Base-by-base conservation (phyloP, 1,140 invertebrate genomes). In the Cotesia glomerata region DNA sequence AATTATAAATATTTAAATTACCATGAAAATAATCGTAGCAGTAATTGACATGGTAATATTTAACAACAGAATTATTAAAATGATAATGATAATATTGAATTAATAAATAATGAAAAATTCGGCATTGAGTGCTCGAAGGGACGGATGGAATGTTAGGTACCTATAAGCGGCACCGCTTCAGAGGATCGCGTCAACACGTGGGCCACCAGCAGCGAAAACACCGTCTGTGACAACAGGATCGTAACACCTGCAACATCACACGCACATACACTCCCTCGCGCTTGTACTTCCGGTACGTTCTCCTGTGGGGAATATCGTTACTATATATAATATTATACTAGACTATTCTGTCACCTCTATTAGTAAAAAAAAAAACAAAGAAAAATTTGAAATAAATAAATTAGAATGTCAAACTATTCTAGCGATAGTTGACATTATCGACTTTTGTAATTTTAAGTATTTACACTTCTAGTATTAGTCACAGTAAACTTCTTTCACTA, bases 171-270 rank as follows among this genome's bases (percentile, higher is more conserved):
- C 86, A 99, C 93, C 84, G 97, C 96, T 87, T 99, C 97, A 85
- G 96, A 98, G 84, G 97, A 97, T 90, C 97, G 95, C 87, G 97
- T 98, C 89, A 98, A 97, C 85, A 97, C 93, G 92, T 97, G 92
- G 88, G 94, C 95, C 89, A 99, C 93, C 91, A 99, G 93, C 89
- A 99, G 91, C 89, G 98, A 97, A 92, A 99, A 99, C 89, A 99
- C 97, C 90, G 97, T 98, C 91, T 99, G 93, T 85, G 97, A 98
- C 89, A 99, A 95, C 88, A 99, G 94, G 90, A 99, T 98, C 89
- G 97, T 99, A 87, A 99, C 95, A 93, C 96, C 97, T 98, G 95
- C 82, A 95, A 94, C 91, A 91, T 84, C 82, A 81, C 84, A 87
- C 78, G 86, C 83, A 82, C 81, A 80, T 80, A 81, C 84, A 80